Evolutionary conservation across 2,797 vertebrate species (phyloP).

Genomic region (Echiichthys vipera): DNA sequence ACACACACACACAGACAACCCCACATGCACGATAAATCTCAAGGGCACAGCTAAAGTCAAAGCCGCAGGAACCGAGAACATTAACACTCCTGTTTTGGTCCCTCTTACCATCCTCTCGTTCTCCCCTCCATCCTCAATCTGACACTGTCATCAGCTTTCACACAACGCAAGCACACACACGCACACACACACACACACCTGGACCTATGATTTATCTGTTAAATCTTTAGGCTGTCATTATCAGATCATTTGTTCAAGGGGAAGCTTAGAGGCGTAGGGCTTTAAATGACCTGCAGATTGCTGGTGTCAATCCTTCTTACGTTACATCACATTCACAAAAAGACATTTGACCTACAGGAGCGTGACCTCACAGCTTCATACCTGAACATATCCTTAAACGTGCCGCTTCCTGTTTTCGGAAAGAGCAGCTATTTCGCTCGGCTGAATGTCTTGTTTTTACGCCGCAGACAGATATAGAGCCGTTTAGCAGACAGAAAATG

Average conservation of each 20-base stretch:
- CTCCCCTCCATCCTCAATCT: slow-evolving; percentile 51
- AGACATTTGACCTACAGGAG: slow-evolving; percentile 49
- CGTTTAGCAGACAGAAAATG: slow-evolving; percentile 53
- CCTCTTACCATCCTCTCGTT: slow-evolving; percentile 61
- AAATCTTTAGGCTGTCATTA: slow-evolving; percentile 71
- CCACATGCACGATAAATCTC: slow-evolving; percentile 64
- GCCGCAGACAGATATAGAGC: slow-evolving; percentile 42
- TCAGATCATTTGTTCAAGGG: slow-evolving; percentile 68
- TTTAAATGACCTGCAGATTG: slow-evolving; percentile 25
- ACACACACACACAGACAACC: slow-evolving; percentile 21
- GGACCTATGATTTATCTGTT: slow-evolving; percentile 59
- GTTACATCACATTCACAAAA: slow-evolving; percentile 51
- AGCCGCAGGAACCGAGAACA: slow-evolving; percentile 61
- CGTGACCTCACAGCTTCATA: slow-evolving; percentile 34
- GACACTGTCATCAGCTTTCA: slow-evolving; percentile 61
- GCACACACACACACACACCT: slow-evolving; percentile 42
- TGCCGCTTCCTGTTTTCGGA: slow-evolving; percentile 50
- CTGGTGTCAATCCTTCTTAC: slow-evolving; percentile 37
- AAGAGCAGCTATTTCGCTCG: slow-evolving; percentile 21
- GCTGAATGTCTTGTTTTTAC: slow-evolving; percentile 44
- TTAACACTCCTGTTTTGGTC: slow-evolving; percentile 75
- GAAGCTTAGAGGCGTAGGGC: slow-evolving; percentile 38
- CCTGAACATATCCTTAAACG: slow-evolving; percentile 25
- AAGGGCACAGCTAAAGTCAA: slow-evolving; percentile 80
- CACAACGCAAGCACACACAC: slow-evolving; percentile 20